phyloP scores from a whole-genome alignment of 2,888 invertebrate species.

The Aphrophora alni region DNA sequence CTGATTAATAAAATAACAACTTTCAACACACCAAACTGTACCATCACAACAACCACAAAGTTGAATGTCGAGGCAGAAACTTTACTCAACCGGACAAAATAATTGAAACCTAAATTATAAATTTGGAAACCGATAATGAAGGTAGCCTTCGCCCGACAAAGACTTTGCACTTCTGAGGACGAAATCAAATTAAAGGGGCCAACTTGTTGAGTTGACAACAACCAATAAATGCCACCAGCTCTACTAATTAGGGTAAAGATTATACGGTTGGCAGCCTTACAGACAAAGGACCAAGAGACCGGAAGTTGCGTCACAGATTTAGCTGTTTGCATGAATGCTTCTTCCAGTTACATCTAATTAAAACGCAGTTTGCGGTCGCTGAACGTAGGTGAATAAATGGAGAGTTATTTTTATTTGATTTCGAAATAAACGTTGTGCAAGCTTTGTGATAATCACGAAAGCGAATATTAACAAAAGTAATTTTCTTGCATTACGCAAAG shows the following conservation, averaged over 20 bases:
- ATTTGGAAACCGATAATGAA: not conserved
- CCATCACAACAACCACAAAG: not conserved
- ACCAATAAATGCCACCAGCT: not conserved
- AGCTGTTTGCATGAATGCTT: not conserved
- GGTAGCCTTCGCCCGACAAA: not conserved
- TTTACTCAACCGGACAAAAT: not conserved
- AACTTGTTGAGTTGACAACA: not conserved
- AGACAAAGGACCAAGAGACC: not conserved
- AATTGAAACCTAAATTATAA: not conserved
- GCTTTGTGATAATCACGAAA: too few relatives aligned
- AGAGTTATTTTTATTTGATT: too few relatives aligned
- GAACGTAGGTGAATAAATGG: not conserved
- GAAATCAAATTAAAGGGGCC: not conserved
- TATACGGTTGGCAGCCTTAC: not conserved
- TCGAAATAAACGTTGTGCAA: too few relatives aligned
- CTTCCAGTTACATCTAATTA: not conserved
- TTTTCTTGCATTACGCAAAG: too few relatives aligned
- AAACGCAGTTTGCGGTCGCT: not conserved
- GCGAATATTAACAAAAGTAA: too few relatives aligned
- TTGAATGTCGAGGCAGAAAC: not conserved
- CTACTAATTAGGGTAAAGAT: conserved; percentile 1
- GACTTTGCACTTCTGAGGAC: not conserved
- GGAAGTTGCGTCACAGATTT: conserved; percentile 3
- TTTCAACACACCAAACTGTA: not conserved
- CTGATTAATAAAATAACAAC: too few relatives aligned